Base-by-base conservation (phyloP, 1,140 invertebrate species). In the Drosophila kanapiae region DNA sequence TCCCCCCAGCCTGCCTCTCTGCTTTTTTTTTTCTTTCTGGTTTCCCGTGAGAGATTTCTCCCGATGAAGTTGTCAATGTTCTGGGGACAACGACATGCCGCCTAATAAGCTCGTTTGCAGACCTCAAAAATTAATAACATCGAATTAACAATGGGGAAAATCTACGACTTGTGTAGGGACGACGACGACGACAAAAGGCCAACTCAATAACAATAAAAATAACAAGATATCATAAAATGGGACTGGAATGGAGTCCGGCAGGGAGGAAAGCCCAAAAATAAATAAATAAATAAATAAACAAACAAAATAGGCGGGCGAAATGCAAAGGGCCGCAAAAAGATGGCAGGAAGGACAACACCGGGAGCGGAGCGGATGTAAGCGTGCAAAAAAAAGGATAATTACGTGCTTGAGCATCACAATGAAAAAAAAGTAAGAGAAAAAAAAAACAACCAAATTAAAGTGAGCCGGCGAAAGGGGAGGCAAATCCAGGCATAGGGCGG, bases 191-290 rank as follows among this genome's bases (percentile, higher is more conserved):
- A 78, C 61, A 65, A 81, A 82, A 78, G 84, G 75, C 65, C 84
- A 87, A 87, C 83, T 88, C 80, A 88, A 88, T 87, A 83, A 87
- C 80, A 87, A 87, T 87, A 83, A 83, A 87, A 87, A 82, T 87
- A 87, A 87, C 83, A 87, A 87, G 84, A 87, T 83, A 84, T 83
- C 83, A 87, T 87, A 83, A 80, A 87, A 83, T 49, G 83, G 33
- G 16, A 53, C 6, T 59, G 79, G 35, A 57, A 71, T 71, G 74
- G 74, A n/a, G 23, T 43, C 23, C 23, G 56, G 57, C 18, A 37
- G 64, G 54, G 29, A 38, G 27, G 38, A 75, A 67, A 51, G 47
- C 51, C 38, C 33, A 48, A 57, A 60, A 37, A 51, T 23, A 51
- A 69, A 72, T 33, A 62, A 65, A 65, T 70, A 70, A 78, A 78